phyloP scores from a whole-genome alignment of 1,140 invertebrate species.

The Lordiphosa stackelbergi region DNA sequence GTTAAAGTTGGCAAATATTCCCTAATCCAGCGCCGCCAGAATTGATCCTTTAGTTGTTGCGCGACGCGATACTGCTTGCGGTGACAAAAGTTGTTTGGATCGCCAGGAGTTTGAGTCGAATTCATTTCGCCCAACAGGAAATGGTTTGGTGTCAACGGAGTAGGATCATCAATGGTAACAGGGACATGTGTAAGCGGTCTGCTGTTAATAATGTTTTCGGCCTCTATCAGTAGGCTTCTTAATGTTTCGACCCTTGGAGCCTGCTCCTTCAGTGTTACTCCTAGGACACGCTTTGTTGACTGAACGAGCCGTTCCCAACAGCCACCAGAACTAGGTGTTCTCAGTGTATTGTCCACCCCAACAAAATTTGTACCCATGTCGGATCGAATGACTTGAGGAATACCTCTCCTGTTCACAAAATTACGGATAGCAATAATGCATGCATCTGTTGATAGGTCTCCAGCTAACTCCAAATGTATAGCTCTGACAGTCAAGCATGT shows the following conservation, averaged over 20 bases:
- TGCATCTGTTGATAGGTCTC: no score
- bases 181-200: conserved; percentile 50
- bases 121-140: conserved; percentile 13
- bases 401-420: no score
- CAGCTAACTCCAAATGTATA: no score
- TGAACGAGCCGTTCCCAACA: neutral
- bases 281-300: conserved; percentile 11
- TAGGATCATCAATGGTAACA: conserved; percentile 39
- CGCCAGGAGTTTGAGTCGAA: conserved; percentile 1
- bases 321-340: neutral
- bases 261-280: conserved; percentile 19
- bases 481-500: no score
- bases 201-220: conserved; percentile 40
- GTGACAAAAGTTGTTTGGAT: neutral
- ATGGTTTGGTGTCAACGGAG: conserved; percentile 22
- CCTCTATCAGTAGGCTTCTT: conserved; percentile 40
- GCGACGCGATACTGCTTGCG: neutral
- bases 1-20: neutral
- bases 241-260: conserved; percentile 43
- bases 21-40: no score
- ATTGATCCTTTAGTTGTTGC: neutral
- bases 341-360: no score
- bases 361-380: no score
- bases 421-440: no score
- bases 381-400: no score